Percentiles rank a stretch among this genome's conserved stretches.
Conservation (phyloP, 92 coral and sea anemone species). For the Ricordea florida region DNA sequence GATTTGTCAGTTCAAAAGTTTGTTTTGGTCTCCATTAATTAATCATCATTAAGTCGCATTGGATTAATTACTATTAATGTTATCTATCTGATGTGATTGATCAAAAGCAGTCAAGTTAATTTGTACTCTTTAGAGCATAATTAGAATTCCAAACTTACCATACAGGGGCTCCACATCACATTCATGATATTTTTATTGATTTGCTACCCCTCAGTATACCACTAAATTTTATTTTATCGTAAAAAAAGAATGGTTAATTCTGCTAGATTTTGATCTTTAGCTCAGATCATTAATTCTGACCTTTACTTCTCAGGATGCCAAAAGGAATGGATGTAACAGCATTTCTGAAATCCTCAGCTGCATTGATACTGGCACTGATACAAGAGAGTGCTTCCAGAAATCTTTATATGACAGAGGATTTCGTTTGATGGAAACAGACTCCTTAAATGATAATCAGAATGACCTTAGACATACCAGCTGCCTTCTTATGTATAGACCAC, state of each 20-base stretch:
- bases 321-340: not conserved
- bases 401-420: conserved; percentile 24
- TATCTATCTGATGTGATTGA: too few species aligned
- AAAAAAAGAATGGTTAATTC: not conserved
- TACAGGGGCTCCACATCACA: too few species aligned
- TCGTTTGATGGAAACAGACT: conserved; percentile 19
- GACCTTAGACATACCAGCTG: not conserved
- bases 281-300: not conserved
- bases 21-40: too few species aligned
- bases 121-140: too few species aligned
- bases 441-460: not conserved
- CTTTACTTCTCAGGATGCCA: conserved; percentile 5
- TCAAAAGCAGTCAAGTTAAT: too few species aligned
- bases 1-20: too few species aligned
- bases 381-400: conserved; percentile 6
- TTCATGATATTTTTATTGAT: too few species aligned
- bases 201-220: too few species aligned
- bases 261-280: not conserved
- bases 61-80: too few species aligned
- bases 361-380: not conserved
- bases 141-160: too few species aligned
- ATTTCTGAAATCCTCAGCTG: not conserved
- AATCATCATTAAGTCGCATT: too few species aligned
- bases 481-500: conserved; percentile 12
- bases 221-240: too few species aligned